Conservation (phyloP, 2,888 invertebrate species). For the Trachelus tabidus region DNA sequence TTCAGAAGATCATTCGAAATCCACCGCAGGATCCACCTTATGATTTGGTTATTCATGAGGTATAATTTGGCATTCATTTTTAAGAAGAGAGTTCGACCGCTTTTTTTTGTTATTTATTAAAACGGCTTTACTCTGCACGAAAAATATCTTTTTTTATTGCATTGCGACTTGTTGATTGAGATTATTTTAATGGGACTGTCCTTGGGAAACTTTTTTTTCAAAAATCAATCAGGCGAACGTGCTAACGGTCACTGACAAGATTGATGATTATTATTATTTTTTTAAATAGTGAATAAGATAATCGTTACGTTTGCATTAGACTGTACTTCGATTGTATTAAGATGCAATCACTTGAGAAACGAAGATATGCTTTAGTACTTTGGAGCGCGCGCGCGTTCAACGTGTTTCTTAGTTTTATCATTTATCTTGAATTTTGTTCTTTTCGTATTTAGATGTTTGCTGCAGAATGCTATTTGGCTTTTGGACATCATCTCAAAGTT, state of each 20-base stretch:
- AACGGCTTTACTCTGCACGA: accelerated
- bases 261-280: not conserved
- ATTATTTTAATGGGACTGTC: not conserved
- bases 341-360: not conserved
- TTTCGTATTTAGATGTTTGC: conserved; percentile 22
- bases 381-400: too few relatives aligned
- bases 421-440: not conserved
- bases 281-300: not conserved
- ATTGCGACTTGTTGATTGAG: not conserved
- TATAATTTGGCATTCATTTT: not conserved
- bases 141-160: too few relatives aligned
- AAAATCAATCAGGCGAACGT: too few relatives aligned
- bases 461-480: conserved; percentile 20
- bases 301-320: not conserved
- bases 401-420: too few relatives aligned
- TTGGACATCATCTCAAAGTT: conserved; percentile 31
- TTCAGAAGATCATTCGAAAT: conserved; percentile 33
- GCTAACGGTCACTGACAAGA: too few relatives aligned
- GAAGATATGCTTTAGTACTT: not conserved
- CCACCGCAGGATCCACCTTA: conserved; percentile 34
- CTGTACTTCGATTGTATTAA: not conserved
- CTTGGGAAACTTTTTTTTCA: not conserved
- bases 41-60: conserved; percentile 38
- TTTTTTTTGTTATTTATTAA: too few relatives aligned
- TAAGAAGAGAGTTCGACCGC: too few relatives aligned